Percentiles rank a stretch among this genome's conserved stretches.
These are phyloP conservation scores for Hydra vulgaris DNA, from an alignment of 30 jellyfish, hydroid and myxozoan genomes.

Conservation along the genomic window DNA sequence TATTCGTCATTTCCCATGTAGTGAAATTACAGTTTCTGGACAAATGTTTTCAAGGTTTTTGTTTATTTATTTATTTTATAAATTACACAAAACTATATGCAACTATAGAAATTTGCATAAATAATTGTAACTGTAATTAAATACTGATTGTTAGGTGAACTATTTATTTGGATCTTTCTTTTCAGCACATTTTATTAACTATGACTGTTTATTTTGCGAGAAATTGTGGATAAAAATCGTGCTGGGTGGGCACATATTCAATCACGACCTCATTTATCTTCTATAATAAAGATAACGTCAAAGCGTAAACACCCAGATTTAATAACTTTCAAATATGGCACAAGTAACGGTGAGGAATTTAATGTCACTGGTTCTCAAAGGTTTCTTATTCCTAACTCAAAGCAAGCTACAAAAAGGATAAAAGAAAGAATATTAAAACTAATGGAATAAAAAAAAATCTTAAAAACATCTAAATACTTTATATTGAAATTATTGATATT, in stretches of 20 bases:
- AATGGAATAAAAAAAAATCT: conserved; percentile 19
- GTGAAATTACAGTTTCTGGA: conserved; percentile 85
- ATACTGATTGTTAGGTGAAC: too few relatives aligned
- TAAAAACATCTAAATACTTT: too few relatives aligned
- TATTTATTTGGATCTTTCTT: too few relatives aligned
- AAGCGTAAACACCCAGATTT: conserved; percentile 94
- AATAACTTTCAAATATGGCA: conserved; percentile 81
- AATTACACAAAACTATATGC: too few relatives aligned
- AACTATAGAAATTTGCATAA: too few relatives aligned
- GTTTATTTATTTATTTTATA: too few relatives aligned
- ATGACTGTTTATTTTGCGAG: conserved; percentile 86
- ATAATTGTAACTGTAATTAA: too few relatives aligned
- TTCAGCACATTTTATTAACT: conserved; percentile 76
- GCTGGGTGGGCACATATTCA: conserved; percentile 98
- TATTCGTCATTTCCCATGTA: conserved; percentile 81
- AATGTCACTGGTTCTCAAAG: conserved; percentile 90
- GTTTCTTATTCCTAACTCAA: conserved; percentile 87
- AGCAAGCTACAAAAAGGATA: conserved; percentile 80
- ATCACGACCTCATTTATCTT: conserved; percentile 93
- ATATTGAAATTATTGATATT: too few relatives aligned
- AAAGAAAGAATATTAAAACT: conserved; percentile 72
- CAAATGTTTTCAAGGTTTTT: conserved; percentile 92
- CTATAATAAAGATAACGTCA: conserved; percentile 89
- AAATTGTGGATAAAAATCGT: conserved; percentile 71
- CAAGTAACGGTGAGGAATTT: conserved; percentile 73